Evolutionary conservation across 2,888 invertebrate species (phyloP).

Genomic region (Carpatolechia fugitivella): DNA sequence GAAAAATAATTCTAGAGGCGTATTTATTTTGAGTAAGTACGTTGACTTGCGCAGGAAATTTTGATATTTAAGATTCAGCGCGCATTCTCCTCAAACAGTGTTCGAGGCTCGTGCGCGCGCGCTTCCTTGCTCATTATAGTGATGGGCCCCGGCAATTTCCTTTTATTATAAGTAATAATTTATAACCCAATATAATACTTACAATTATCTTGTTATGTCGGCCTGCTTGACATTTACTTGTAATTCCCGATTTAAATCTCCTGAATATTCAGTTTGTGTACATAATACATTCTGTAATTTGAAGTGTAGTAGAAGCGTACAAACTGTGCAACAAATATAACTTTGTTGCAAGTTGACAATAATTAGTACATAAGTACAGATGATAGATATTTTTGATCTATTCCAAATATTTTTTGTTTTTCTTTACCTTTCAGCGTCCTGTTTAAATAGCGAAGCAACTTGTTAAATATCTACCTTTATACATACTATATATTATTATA

Average conservation of each 20-base stretch:
- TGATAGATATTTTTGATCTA: no score
- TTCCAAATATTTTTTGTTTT: no score
- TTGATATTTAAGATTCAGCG: constrained; percentile 22
- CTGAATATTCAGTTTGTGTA: constrained; percentile 20
- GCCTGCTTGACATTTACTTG: constrained; percentile 17
- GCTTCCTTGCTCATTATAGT: constrained; percentile 23
- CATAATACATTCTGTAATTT: not conserved
- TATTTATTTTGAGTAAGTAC: no score
- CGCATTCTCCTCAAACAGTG: constrained; percentile 10
- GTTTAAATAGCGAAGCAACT: no score
- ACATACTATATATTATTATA: no score
- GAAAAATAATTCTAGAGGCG: no score
- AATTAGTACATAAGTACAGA: no score
- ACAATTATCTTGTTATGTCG: constrained; percentile 20
- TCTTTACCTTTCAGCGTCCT: no score
- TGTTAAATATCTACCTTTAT: no score
- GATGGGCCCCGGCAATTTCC: constrained; percentile 24
- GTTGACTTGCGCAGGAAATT: not conserved
- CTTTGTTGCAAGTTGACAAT: no score
- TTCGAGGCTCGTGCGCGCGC: not conserved
- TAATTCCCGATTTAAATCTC: constrained; percentile 17
- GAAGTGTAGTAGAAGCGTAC: not conserved
- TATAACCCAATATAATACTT: constrained; percentile 17
- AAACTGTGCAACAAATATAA: no score
- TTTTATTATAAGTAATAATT: no score